Conservation (phyloP, 2,797 vertebrate species). For the Anabas testudineus region DNA sequence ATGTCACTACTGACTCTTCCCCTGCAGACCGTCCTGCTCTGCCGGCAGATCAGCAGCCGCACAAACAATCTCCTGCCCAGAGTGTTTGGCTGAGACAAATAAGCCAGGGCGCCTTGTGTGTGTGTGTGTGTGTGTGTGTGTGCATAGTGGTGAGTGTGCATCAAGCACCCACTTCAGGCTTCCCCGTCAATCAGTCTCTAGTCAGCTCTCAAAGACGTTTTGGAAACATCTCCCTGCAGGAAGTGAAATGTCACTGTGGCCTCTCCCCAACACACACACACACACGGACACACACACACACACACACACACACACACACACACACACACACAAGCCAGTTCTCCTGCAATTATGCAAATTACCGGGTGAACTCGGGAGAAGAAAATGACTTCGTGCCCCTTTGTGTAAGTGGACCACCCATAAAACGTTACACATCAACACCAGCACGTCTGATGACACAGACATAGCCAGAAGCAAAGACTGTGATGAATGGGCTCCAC, state of each 20-base stretch:
- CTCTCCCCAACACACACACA: too few species aligned
- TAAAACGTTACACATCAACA: constrained; percentile 32
- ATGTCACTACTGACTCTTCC: constrained; percentile 40
- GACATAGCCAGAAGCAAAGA: constrained; percentile 10
- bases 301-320: constrained; percentile 6
- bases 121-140: too few species aligned
- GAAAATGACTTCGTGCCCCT: not conserved
- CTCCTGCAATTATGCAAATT: constrained; percentile 4
- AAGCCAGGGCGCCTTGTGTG: too few species aligned
- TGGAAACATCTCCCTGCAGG: constrained; percentile 36
- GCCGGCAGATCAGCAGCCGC: constrained; percentile 13
- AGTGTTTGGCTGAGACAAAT: constrained; percentile 13
- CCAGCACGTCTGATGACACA: not conserved
- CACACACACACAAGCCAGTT: not conserved
- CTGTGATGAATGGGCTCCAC: constrained; percentile 16
- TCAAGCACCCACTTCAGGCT: constrained; percentile 49
- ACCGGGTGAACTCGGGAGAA: not conserved
- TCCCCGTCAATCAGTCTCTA: constrained; percentile 40
- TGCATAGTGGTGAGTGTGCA: not conserved
- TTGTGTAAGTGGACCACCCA: constrained; percentile 11
- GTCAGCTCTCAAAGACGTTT: constrained; percentile 25
- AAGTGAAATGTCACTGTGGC: constrained; percentile 21
- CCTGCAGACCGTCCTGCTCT: not conserved
- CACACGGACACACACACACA: too few species aligned
- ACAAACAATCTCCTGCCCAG: constrained; percentile 20